Evolutionary conservation across 2,113 vertebrate genomes (phyloP).

Genomic region (Amphiprion ocellaris): DNA sequence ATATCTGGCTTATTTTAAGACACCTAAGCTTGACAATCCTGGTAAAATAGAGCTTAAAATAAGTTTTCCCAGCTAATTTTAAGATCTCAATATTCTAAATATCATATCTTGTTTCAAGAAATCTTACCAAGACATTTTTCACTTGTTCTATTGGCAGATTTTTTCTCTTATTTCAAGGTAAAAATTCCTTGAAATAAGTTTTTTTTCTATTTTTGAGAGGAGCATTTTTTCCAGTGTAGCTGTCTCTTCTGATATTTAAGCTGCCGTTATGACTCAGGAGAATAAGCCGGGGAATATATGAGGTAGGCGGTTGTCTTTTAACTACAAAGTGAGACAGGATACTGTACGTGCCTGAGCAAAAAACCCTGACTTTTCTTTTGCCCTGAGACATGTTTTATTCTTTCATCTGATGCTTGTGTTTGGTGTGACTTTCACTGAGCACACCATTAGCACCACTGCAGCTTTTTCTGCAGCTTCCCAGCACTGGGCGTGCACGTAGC

Average conservation of each 20-base stretch:
- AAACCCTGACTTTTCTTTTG: neutral
- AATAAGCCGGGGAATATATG: conserved; percentile 3
- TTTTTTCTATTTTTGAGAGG: no score
- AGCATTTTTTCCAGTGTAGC: neutral
- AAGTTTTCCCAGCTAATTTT: no score
- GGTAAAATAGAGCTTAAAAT: no score
- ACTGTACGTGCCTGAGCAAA: no score
- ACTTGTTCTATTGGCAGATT: no score
- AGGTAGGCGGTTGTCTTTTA: conserved; percentile 12
- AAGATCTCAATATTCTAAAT: no score
- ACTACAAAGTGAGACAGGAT: neutral
- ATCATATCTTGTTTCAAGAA: no score
- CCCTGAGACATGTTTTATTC: neutral
- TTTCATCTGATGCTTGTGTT: conserved; percentile 21
- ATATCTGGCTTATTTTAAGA: no score
- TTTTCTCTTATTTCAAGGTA: no score
- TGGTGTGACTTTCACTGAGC: neutral
- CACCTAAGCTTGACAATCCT: no score
- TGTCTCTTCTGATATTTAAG: conserved; percentile 43
- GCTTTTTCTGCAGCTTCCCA: conserved; percentile 39
- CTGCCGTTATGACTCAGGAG: conserved; percentile 12
- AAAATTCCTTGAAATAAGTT: no score
- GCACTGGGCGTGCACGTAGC: conserved; percentile 10
- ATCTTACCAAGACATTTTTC: no score
- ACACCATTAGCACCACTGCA: conserved; percentile 26